These are phyloP conservation scores for Patella ulyssiponensis DNA, from an alignment of 2,888 invertebrate species.

Conservation along the genomic window DNA sequence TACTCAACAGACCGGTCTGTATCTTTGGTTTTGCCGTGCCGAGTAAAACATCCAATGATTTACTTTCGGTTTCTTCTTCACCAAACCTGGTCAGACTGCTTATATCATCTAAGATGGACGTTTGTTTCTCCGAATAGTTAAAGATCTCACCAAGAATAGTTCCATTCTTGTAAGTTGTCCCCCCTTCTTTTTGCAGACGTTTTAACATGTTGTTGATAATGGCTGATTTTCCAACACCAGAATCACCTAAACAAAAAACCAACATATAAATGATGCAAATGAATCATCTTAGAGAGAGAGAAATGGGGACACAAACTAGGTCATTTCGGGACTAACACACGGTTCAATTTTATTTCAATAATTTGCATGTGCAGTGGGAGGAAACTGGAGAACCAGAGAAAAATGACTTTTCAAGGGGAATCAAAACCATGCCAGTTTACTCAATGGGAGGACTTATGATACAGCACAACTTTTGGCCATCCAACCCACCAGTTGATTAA, in stretches of 20 bases:
- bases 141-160: conserved; percentile 68
- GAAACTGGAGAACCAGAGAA: too few relatives aligned
- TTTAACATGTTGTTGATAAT: conserved; percentile 67
- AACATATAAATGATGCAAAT: background rate
- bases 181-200: conserved; percentile 63
- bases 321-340: too few relatives aligned
- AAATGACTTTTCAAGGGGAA: too few relatives aligned
- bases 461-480: too few relatives aligned
- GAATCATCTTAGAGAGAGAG: too few relatives aligned
- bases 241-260: conserved; percentile 66
- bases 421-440: too few relatives aligned
- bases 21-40: conserved; percentile 44
- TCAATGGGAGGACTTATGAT: too few relatives aligned
- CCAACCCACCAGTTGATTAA: too few relatives aligned
- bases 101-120: conserved; percentile 67
- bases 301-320: too few relatives aligned
- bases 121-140: conserved; percentile 68
- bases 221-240: conserved; percentile 71
- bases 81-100: conserved; percentile 61
- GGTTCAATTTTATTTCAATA: too few relatives aligned
- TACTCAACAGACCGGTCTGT: conserved; percentile 57
- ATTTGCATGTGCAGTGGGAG: too few relatives aligned
- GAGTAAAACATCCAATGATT: conserved; percentile 56
- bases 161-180: conserved; percentile 60
- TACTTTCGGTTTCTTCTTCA: conserved; percentile 48